Percentiles rank a stretch among this genome's conserved stretches.
These are phyloP conservation scores for Andrena fulva DNA, from an alignment of 2,888 invertebrate species.

Conservation along the genomic window DNA sequence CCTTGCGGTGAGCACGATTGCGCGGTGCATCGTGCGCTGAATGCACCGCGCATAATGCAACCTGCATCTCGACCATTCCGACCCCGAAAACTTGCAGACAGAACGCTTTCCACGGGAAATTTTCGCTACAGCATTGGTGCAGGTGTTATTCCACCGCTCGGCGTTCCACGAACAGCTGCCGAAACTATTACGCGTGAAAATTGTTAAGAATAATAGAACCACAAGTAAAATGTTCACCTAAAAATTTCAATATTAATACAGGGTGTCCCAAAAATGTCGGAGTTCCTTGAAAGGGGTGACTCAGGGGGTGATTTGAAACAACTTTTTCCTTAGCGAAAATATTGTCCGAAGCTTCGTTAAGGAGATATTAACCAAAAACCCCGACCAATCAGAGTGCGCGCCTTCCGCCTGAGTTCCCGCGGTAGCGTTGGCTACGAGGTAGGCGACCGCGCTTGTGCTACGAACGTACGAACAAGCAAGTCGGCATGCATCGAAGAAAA, in stretches of 20 bases:
- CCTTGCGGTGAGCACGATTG: slow-evolving; percentile 6
- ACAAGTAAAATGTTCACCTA: slow-evolving; percentile 13
- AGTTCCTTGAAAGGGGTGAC: too few relatives aligned
- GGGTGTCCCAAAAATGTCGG: too few relatives aligned
- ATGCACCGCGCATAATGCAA: slow-evolving; percentile 39
- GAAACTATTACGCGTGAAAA: slow-evolving; percentile 22
- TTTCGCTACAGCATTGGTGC: neutral
- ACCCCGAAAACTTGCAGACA: slow-evolving; percentile 25
- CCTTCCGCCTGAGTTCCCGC: too few relatives aligned
- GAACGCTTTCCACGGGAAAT: slow-evolving; percentile 23
- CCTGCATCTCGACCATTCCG: slow-evolving; percentile 24
- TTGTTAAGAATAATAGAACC: slow-evolving; percentile 41
- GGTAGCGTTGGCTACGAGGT: too few relatives aligned
- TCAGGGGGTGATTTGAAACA: too few relatives aligned
- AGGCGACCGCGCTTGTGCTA: too few relatives aligned
- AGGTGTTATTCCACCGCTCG: neutral
- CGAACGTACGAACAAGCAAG: too few relatives aligned
- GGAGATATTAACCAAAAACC: too few relatives aligned
- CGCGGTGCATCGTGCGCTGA: slow-evolving; percentile 17
- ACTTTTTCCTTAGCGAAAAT: too few relatives aligned
- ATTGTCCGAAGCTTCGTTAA: too few relatives aligned
- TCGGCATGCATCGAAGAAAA: too few relatives aligned
- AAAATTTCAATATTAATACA: slow-evolving; percentile 2
- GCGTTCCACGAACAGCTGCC: slow-evolving; percentile 10
- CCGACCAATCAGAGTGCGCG: too few relatives aligned